A percentile compares a stretch with the other conserved stretches of the same genome.
Conservation (phyloP, 2,888 invertebrate species). For the Frankliniella fusca region DNA sequence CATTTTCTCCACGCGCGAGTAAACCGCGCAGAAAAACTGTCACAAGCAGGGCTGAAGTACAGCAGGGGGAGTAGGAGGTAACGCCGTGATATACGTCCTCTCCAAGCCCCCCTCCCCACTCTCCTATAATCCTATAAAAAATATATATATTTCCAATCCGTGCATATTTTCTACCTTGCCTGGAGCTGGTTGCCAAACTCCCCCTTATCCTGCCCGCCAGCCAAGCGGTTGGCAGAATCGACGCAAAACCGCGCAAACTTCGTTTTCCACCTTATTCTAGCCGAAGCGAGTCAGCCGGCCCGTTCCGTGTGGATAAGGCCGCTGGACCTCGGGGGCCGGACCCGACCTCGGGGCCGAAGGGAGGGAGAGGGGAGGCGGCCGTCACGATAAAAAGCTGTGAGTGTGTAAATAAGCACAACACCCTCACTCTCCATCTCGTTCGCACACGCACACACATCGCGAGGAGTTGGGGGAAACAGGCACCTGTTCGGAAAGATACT, state of each 20-base stretch:
- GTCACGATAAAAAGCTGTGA: background rate
- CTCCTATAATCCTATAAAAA: too few species aligned
- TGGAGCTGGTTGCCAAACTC: background rate
- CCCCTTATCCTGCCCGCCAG: background rate
- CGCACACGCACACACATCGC: background rate
- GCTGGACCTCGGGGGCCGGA: background rate
- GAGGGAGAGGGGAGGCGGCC: background rate
- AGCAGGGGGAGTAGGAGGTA: too few species aligned
- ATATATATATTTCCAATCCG: too few species aligned
- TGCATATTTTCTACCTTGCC: background rate
- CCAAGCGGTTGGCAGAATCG: background rate
- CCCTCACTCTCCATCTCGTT: too few species aligned
- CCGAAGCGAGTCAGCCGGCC: background rate
- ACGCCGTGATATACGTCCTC: too few species aligned
- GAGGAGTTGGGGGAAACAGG: too few species aligned
- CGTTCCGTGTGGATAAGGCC: background rate
- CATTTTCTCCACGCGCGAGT: too few species aligned
- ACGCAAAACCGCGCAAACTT: background rate
- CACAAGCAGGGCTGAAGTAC: too few species aligned
- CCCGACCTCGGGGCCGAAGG: background rate
- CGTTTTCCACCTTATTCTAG: slow-evolving; percentile 1
- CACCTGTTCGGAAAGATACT: too few species aligned
- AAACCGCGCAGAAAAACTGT: too few species aligned
- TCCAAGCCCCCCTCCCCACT: too few species aligned
- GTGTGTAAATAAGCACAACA: background rate